Evolutionary conservation across 2,797 vertebrate genomes (phyloP).

Genomic region (Sebastes diaconus): DNA sequence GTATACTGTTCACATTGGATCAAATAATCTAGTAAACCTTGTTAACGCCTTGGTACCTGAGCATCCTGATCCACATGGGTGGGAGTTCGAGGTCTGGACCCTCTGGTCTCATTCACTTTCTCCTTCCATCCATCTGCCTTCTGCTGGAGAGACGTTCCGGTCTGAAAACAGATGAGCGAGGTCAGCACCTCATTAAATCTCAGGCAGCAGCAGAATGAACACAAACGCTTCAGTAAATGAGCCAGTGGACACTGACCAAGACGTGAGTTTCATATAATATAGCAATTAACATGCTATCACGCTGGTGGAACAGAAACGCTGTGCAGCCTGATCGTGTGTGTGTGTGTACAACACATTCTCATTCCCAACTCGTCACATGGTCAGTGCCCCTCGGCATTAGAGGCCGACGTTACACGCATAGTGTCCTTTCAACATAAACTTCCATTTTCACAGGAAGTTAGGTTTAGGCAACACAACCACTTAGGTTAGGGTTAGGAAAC

Average conservation of each 20-base stretch:
- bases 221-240: background rate
- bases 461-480: background rate
- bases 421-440: background rate
- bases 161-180: slow-evolving; percentile 66
- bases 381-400: too few species aligned
- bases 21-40: background rate
- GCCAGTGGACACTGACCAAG: background rate
- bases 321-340: too few species aligned
- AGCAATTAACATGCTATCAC: background rate
- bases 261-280: slow-evolving; percentile 6
- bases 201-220: slow-evolving; percentile 11
- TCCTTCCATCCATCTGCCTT: slow-evolving; percentile 84
- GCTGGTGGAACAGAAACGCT: too few species aligned
- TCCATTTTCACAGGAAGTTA: background rate
- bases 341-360: too few species aligned
- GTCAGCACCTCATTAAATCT: slow-evolving; percentile 21
- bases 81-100: slow-evolving; percentile 76
- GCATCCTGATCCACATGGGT: slow-evolving; percentile 76
- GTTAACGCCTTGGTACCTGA: slow-evolving; percentile 48
- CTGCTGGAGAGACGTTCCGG: slow-evolving; percentile 79
- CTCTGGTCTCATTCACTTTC: slow-evolving; percentile 79
- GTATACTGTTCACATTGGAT: background rate
- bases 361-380: too few species aligned
- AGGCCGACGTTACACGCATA: background rate
- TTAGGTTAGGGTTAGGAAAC: background rate